Evolutionary conservation across 1,140 invertebrate species (phyloP), one percentile per base, ranked within the genome.

Genomic region (Pentalonia nigronervosa): DNA sequence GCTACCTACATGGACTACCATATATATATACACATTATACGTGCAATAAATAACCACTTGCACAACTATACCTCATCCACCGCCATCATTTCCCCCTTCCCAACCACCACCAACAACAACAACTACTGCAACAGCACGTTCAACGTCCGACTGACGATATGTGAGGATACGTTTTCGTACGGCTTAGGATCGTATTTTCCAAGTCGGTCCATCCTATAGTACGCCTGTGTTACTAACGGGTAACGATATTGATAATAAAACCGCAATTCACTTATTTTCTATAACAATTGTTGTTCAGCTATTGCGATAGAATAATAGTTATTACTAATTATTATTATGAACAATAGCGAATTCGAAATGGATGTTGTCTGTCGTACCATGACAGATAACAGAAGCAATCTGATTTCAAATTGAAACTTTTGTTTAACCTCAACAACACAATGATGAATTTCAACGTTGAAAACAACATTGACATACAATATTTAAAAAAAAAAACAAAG

Each of bases 11-110:
- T 23, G 34, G 86, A 11, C 23, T 83, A 83, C 34, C 34, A 36
- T 20, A 36, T 47, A 84, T 84, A 45, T 84, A 86, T 45, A 45
- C 23, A 86, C 30, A n/a, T n/a, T 86, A 86, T 41, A 47, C 41
- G n/a, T 23, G 30, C 87, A 88, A 53, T 87, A 87, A 87, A 87
- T 87, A 87, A 87, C 86, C 45, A 17, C 86, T 48, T 48, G 36
- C 83, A 23, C 41, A 41, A 83, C 81, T 36, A 34, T 36, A 41
- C n/a, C 83, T 41, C 83, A 6, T 41, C 7, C 81, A 36, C 83
- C 83, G 9, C 41, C 83, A 45, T 6, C 50, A 53, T 53, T n/a
- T 67, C 60, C n/a, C 17, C 60, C 14, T n/a, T 67, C 14, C 17
- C 60, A 14, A 76, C n/a, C 60, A 76, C 14, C 60, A 76, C 14